These are phyloP conservation scores for Pangasius larnaudii DNA, from an alignment of 2,797 vertebrate species.

Conservation along the genomic window DNA sequence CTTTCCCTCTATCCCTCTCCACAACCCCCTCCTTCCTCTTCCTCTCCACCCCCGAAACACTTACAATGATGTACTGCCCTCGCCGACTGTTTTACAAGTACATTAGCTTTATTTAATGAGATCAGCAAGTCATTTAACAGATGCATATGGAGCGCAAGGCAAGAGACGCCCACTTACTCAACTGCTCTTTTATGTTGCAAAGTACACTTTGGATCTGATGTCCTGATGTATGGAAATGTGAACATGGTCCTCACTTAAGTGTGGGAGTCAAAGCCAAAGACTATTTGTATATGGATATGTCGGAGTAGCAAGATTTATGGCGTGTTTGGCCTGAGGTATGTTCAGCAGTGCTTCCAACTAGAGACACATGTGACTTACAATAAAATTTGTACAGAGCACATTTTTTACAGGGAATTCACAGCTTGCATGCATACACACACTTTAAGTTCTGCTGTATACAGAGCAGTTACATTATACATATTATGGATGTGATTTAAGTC, in stretches of 20 bases:
- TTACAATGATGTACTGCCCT: constrained; percentile 95
- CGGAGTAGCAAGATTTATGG: constrained; percentile 48
- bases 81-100: constrained; percentile 99
- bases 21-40: constrained; percentile 49
- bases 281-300: constrained; percentile 53
- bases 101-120: constrained; percentile 99
- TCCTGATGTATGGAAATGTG: constrained; percentile 57
- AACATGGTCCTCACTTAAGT: constrained; percentile 49
- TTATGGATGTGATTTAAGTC: constrained; percentile 9
- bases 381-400: constrained; percentile 5
- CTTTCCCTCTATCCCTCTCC: constrained; percentile 30
- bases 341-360: constrained; percentile 36
- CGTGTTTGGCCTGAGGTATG: constrained; percentile 52
- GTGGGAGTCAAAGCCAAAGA: constrained; percentile 43
- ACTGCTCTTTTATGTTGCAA: constrained; percentile 50
- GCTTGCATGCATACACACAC: background rate
- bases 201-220: constrained; percentile 59
- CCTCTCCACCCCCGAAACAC: constrained; percentile 82
- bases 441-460: background rate
- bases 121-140: constrained; percentile 93
- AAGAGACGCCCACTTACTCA: constrained; percentile 61
- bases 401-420: constrained; percentile 26
- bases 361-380: constrained; percentile 37
- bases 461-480: background rate
- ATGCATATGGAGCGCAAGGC: constrained; percentile 86